Evolutionary conservation across 2,797 vertebrate genomes (phyloP).

Genomic region (Helarctos malayanus): DNA sequence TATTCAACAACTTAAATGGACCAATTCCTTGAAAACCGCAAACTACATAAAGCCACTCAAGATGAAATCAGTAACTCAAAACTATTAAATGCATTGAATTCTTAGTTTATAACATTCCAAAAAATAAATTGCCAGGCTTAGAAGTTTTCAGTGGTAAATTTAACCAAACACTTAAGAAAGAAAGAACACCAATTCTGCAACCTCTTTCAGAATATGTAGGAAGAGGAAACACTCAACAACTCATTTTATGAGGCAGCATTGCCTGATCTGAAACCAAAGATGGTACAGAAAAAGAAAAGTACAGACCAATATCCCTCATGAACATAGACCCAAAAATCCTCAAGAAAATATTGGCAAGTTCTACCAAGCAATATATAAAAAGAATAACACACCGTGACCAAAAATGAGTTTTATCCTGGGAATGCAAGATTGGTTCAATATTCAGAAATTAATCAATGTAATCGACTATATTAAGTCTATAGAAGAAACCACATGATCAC

Average conservation of each 20-base stretch:
- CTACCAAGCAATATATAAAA: not conserved
- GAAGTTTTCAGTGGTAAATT: not conserved
- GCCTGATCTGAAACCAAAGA: not conserved
- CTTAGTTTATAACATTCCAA: slow-evolving; percentile 3
- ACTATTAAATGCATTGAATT: not conserved
- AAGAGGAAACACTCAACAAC: not conserved
- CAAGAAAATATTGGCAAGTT: not conserved
- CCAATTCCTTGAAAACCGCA: not conserved
- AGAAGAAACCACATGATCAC: not conserved
- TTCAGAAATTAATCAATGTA: not conserved
- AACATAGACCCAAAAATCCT: not conserved
- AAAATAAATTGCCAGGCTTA: not conserved
- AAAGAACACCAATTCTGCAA: not conserved
- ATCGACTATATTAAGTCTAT: not conserved
- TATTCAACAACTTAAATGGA: not conserved
- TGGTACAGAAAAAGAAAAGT: not conserved
- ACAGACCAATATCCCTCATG: not conserved
- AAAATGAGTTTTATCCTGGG: not conserved
- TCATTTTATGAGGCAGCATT: not conserved
- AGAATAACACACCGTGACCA: not conserved
- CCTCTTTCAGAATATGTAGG: not conserved
- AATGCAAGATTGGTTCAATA: not conserved
- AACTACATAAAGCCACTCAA: not conserved
- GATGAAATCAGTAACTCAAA: not conserved
- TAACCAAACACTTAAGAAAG: not conserved